Conservation (phyloP, 2,888 invertebrate genomes). For the Odontomyia ornata region DNA sequence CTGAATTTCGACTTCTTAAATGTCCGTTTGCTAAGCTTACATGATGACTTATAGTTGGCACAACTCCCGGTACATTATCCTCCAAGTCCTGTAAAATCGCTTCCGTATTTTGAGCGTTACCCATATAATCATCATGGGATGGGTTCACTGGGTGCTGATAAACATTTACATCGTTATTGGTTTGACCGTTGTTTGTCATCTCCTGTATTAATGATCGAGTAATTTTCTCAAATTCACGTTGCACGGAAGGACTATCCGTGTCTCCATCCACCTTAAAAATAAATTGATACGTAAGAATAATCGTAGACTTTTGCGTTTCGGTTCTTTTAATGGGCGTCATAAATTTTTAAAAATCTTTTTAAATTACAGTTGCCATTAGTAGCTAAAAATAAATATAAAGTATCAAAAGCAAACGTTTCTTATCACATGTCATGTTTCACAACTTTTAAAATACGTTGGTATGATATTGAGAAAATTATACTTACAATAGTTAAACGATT, state of each 20-base stretch:
- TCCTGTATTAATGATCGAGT: conserved; percentile 75
- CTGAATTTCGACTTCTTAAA: conserved; percentile 54
- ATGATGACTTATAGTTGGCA: conserved; percentile 65
- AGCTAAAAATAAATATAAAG: too few relatives aligned
- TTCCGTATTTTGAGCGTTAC: conserved; percentile 51
- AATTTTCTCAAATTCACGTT: conserved; percentile 77
- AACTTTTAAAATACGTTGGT: too few relatives aligned
- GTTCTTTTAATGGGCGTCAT: too few relatives aligned
- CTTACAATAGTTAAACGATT: conserved; percentile 86
- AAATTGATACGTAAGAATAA: background rate
- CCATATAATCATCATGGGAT: conserved; percentile 21
- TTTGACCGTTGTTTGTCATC: conserved; percentile 58
- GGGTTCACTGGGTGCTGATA: conserved; percentile 28
- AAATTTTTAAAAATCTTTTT: too few relatives aligned
- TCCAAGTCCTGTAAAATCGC: conserved; percentile 62
- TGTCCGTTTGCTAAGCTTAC: conserved; percentile 64
- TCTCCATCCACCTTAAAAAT: conserved; percentile 80
- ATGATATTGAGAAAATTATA: conserved; percentile 49
- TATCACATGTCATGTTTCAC: too few relatives aligned
- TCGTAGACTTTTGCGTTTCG: too few relatives aligned
- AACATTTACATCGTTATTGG: background rate
- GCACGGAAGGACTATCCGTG: conserved; percentile 80
- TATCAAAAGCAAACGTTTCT: too few relatives aligned
- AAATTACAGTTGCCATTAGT: too few relatives aligned
- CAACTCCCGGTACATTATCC: conserved; percentile 62